Conservation (phyloP, 2,797 vertebrate genomes). For the Saxicola maurus region DNA sequence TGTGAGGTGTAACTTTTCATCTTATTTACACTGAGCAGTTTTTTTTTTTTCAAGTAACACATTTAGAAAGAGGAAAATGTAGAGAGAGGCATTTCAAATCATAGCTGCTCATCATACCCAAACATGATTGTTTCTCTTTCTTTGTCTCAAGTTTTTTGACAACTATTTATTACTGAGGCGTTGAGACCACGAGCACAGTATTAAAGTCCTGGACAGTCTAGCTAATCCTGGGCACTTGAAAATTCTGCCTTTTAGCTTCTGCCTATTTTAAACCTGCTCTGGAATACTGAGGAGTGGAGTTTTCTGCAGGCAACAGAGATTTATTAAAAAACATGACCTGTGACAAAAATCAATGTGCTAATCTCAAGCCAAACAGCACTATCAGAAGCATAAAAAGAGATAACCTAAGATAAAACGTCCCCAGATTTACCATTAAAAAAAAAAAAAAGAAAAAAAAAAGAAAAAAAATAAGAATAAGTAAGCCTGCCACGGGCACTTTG, state of each 20-base stretch:
- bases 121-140: neutral
- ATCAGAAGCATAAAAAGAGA: conserved; percentile 68
- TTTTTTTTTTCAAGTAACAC: neutral
- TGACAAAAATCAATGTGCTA: conserved; percentile 77
- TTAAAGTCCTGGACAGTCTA: neutral
- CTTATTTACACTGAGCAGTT: neutral
- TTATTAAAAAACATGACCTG: conserved; percentile 75
- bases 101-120: neutral
- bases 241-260: conserved; percentile 54
- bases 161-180: neutral
- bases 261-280: conserved; percentile 21
- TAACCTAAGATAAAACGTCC: conserved; percentile 64
- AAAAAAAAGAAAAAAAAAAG: neutral
- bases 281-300: conserved; percentile 28
- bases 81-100: neutral
- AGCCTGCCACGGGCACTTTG: neutral
- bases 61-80: neutral
- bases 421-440: neutral
- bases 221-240: conserved; percentile 29
- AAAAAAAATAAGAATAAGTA: neutral
- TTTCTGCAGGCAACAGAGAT: conserved; percentile 62
- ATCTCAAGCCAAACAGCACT: conserved; percentile 73
- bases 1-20: neutral
- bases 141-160: neutral
- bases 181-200: neutral